These are phyloP conservation scores for Himalopsyche kuldschensis DNA, from an alignment of 2,888 invertebrate species.

Conservation along the genomic window DNA sequence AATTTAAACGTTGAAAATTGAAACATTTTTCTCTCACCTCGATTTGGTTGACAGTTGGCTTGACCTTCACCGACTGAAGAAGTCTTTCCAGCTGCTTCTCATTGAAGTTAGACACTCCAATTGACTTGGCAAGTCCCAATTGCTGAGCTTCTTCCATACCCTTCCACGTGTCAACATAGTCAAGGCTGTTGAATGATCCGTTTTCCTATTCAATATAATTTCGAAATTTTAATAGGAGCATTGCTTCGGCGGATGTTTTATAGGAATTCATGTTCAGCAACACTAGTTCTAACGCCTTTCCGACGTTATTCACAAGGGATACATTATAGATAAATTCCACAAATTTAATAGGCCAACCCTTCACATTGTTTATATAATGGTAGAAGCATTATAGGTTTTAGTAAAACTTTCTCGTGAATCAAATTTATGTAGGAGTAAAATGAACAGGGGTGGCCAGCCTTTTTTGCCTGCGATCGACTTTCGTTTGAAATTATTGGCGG, in stretches of 20 bases:
- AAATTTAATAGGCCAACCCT: background rate
- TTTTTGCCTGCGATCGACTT: too few species aligned
- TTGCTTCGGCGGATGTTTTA: background rate
- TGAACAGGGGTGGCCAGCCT: too few species aligned
- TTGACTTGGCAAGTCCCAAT: conserved; percentile 60
- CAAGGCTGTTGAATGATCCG: conserved; percentile 41
- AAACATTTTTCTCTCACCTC: conserved; percentile 42
- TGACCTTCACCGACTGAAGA: conserved; percentile 54
- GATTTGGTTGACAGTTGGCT: conserved; percentile 61
- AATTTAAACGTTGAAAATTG: too few species aligned
- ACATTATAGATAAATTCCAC: background rate
- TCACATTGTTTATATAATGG: background rate
- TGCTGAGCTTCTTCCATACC: conserved; percentile 68
- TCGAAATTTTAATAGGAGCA: background rate
- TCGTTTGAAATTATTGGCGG: too few species aligned
- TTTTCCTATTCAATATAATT: conserved; percentile 5
- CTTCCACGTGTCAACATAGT: conserved; percentile 66
- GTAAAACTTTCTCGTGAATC: too few species aligned
- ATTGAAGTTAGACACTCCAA: conserved; percentile 74
- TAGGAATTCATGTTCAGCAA: background rate
- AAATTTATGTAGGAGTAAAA: too few species aligned
- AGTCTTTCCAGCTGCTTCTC: conserved; percentile 63
- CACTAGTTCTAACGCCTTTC: background rate
- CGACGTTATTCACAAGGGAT: background rate
- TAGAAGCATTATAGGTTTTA: background rate